These are phyloP conservation scores for Phodopus roborovskii DNA, from an alignment of 2,113 vertebrate species.

Conservation along the genomic window DNA sequence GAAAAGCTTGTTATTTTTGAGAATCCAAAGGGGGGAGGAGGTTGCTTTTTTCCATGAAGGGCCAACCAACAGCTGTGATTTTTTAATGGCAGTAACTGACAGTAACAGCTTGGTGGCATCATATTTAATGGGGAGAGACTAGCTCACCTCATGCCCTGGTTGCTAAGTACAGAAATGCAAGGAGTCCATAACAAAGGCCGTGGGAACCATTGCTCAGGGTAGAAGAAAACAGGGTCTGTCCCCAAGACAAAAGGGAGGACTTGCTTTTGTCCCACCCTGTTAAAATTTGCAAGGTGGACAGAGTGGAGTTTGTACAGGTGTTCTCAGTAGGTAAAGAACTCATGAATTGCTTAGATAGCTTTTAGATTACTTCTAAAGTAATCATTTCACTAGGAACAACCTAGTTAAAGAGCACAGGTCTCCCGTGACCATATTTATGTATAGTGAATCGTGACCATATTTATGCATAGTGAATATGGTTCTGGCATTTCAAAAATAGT, in stretches of 20 bases:
- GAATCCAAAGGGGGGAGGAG: constrained; percentile 52
- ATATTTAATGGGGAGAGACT: constrained; percentile 69
- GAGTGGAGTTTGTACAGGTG: not conserved
- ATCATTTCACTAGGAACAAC: constrained; percentile 8
- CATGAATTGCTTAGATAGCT: not conserved
- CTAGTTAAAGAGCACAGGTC: constrained; percentile 31
- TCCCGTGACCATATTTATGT: constrained; percentile 12
- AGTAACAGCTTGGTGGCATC: constrained; percentile 70
- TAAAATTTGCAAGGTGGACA: constrained; percentile 19
- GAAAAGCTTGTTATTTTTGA: constrained; percentile 55
- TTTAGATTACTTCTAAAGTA: too few species aligned
- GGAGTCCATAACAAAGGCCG: constrained; percentile 71
- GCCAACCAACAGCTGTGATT: constrained; percentile 68
- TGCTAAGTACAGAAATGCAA: constrained; percentile 69
- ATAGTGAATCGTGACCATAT: constrained; percentile 10
- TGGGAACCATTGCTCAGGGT: not conserved
- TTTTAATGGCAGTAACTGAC: constrained; percentile 64
- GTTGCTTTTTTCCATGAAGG: constrained; percentile 33
- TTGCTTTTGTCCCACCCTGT: not conserved
- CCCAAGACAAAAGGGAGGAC: not conserved
- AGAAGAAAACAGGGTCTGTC: not conserved
- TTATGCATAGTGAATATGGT: constrained; percentile 40
- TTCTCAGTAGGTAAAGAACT: not conserved
- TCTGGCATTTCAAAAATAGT: constrained; percentile 58
- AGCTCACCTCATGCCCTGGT: constrained; percentile 58